Base-by-base conservation (phyloP, 2,888 invertebrate genomes). In the Ennomos fuscantarius region DNA sequence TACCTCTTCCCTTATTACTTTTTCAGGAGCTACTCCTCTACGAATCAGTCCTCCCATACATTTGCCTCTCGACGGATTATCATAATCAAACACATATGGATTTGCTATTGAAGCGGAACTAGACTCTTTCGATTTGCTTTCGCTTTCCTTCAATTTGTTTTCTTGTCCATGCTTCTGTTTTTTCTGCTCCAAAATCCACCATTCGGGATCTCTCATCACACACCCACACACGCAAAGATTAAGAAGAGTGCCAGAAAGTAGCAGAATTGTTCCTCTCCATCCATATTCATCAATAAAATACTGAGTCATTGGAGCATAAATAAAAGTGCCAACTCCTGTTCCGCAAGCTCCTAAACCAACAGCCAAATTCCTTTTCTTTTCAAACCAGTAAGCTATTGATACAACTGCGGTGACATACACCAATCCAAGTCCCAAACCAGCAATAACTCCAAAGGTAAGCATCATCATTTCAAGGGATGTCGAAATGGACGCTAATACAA, bases 331-430 rank as follows among this genome's bases (percentile, higher is more conserved):
- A 45, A 97, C 95, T 0, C 97, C 97, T 0, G 97, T 97, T 8
- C 98, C 98, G 70, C 97, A 97, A 0, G 97, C 97, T 1, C 97
- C 96, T 53, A 98, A 90, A 1, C 97, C 97, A 5, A 97, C 97
- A 5, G 98, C 98, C 63, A 98, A 93, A 43, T 96, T 96, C 36
- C 97, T 93, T 76, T 95, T 96, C 82, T 96, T 96, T 73, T 98
- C 97, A 83, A 98, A 98, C 95, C 98, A 98, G 79, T 97, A 97
- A 8, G 98, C 97, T 57, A 98, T 96, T 52, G 96, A 96, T 6
- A 98, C 97, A 6, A 98, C 97, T 8, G 97, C 97, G 1, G 97
- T 96, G 9, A 97, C 97, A 79, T 97, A 98, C 49, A 96, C 96
- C 47, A 97, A 85, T 8, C 97, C 97, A 63, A 98, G 89, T 0